A percentile compares a stretch with the other conserved stretches of the same genome.
Conservation (phyloP, 2,113 vertebrate species). For the Indicator maculatus region DNA sequence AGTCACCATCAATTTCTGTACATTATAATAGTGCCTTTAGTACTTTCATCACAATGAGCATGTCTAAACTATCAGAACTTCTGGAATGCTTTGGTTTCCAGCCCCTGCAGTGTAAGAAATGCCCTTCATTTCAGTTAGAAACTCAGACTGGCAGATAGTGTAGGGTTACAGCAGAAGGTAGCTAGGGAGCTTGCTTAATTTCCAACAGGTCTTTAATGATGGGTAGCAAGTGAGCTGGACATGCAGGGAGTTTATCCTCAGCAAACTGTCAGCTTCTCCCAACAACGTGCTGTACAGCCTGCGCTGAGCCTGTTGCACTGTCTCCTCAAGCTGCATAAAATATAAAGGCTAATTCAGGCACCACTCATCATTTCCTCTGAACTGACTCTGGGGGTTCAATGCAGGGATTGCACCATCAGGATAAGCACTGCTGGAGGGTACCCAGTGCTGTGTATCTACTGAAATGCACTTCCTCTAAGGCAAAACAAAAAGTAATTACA, state of each 20-base stretch:
- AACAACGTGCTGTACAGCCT: not conserved
- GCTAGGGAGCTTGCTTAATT: not conserved
- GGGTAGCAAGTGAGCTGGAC: not conserved
- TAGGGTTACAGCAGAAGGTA: not conserved
- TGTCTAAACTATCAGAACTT: not conserved
- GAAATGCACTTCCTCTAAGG: not conserved
- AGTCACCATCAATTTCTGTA: not conserved
- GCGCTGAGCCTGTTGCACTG: not conserved
- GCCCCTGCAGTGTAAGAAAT: not conserved
- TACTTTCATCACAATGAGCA: not conserved
- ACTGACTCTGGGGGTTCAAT: accelerated
- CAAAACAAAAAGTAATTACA: not conserved
- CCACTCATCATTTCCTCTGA: not conserved
- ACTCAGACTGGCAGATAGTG: not conserved
- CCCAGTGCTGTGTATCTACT: not conserved
- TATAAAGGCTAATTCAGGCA: not conserved
- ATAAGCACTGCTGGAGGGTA: not conserved
- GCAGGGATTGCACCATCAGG: not conserved
- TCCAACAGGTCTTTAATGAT: not conserved
- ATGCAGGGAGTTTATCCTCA: not conserved
- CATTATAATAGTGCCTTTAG: not conserved
- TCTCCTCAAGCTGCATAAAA: not conserved
- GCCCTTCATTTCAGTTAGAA: not conserved
- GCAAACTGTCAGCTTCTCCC: not conserved
- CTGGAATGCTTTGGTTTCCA: not conserved